Evolutionary conservation across 2,888 invertebrate genomes (phyloP).

Genomic region (Cerceris rybyensis): DNA sequence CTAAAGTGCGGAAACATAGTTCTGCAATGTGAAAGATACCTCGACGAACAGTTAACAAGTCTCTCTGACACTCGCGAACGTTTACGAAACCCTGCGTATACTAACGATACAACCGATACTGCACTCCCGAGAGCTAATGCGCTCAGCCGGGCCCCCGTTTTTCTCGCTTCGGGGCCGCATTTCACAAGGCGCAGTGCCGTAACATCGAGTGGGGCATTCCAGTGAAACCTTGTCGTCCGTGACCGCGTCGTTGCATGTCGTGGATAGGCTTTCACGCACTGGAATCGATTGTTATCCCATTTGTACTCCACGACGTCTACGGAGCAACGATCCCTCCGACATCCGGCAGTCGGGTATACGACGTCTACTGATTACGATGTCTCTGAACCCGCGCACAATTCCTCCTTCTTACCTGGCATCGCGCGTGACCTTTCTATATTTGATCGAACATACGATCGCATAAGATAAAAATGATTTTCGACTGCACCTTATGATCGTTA

Average conservation of each 20-base stretch:
- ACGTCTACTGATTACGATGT: neutral
- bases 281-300: constrained; percentile 29
- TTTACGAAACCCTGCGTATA: constrained; percentile 33
- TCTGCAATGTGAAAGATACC: neutral
- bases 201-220: constrained; percentile 39
- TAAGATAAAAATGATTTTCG: neutral
- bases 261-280: constrained; percentile 23
- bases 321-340: neutral
- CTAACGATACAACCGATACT: constrained; percentile 47
- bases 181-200: constrained; percentile 66
- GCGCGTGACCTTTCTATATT: neutral
- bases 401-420: neutral
- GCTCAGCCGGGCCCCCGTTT: constrained; percentile 62
- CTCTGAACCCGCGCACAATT: neutral
- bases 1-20: constrained; percentile 21
- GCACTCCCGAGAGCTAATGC: constrained; percentile 56
- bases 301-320: neutral
- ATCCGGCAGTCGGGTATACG: constrained; percentile 8
- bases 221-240: constrained; percentile 33
- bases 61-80: constrained; percentile 3
- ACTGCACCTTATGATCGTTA: neutral
- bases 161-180: constrained; percentile 62
- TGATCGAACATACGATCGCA: neutral
- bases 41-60: neutral
- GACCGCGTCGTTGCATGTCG: constrained; percentile 13